phyloP scores from a whole-genome alignment of 2,797 vertebrate genomes.

The Pantherophis vulpinus region DNA sequence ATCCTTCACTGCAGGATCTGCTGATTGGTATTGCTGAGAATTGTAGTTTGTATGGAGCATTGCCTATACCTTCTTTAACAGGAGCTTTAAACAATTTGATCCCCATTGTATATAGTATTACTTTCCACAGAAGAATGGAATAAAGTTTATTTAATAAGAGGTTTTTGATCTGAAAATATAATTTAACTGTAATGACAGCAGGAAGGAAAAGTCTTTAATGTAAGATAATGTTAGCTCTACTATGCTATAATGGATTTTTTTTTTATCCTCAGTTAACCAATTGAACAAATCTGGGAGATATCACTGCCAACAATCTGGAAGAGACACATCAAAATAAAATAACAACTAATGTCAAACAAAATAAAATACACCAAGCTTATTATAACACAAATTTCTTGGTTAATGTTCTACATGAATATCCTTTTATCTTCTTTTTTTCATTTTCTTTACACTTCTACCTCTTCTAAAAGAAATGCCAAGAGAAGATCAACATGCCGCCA shows the following conservation, averaged over 20 bases:
- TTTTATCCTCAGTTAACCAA: neutral
- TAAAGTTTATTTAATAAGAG: neutral
- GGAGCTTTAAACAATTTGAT: too few relatives aligned
- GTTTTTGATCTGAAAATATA: neutral
- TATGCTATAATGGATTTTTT: neutral
- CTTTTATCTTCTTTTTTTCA: neutral
- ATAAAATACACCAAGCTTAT: neutral
- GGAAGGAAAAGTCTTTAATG: neutral
- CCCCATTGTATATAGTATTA: neutral
- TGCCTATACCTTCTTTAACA: neutral
- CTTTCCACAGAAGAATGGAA: neutral
- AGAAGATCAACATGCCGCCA: neutral
- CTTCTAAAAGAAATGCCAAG: accelerated
- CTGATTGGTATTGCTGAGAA: neutral
- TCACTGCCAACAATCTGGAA: neutral
- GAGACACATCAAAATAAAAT: neutral
- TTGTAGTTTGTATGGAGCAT: neutral
- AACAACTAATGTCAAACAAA: neutral
- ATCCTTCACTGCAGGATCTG: neutral
- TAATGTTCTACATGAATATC: neutral
- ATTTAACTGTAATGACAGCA: neutral
- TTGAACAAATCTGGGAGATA: neutral
- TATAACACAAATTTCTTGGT: neutral
- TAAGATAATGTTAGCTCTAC: neutral
- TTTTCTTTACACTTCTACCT: neutral